Evolutionary conservation across 2,888 invertebrate species (phyloP), one percentile per base, ranked within the genome.

Genomic region (Apotomis capreana): DNA sequence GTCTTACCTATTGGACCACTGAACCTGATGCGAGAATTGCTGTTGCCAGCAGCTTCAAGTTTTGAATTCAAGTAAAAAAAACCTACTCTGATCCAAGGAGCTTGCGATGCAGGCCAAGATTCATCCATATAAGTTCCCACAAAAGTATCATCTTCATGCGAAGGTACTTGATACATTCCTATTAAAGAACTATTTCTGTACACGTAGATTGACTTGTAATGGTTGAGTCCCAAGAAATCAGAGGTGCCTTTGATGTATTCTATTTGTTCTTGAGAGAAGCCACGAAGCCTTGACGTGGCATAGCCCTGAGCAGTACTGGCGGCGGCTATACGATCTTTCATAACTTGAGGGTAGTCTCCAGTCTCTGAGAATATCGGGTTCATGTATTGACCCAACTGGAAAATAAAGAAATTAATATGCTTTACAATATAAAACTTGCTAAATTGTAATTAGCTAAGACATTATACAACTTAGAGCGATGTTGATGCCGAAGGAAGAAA

Each of bases 161-260:
- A 73, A 0, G 73, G 73, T n/a, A 65, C 51, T n/a, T 64, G 61
- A 9, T 59, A 57, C 51, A 61, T 52, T 12, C 65, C 68, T 5
- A 68, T 15, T 0, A 72, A 51, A 5, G 75, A 70, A 46, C 69
- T 71, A 15, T 75, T 75, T 58, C 75, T 74, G 37, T 69, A 75
- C 1, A 72, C 68, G 37, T 65, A 70, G 10, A 44, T 44, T 9
- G 9, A 75, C 0, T 71, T 61, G 63, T 82, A 82, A 63, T 78
- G 78, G 51, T 82, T 82, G 1, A 81, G 36, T 0, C 75, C 82
- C 5, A 81, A 63, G 70, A 79, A 79, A 65, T 81, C 80, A 0
- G 78, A 73, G 5, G 82, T 75, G 1, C 82, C 82, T 54, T 64
- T 74, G 3, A 81, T 71, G 46, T 79, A 79, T 0, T 76, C 73